Percentiles rank a stretch among this genome's conserved stretches.
Evolutionary conservation across 1,140 invertebrate species (phyloP).

Genomic region (Aphelenchoides avenae): DNA sequence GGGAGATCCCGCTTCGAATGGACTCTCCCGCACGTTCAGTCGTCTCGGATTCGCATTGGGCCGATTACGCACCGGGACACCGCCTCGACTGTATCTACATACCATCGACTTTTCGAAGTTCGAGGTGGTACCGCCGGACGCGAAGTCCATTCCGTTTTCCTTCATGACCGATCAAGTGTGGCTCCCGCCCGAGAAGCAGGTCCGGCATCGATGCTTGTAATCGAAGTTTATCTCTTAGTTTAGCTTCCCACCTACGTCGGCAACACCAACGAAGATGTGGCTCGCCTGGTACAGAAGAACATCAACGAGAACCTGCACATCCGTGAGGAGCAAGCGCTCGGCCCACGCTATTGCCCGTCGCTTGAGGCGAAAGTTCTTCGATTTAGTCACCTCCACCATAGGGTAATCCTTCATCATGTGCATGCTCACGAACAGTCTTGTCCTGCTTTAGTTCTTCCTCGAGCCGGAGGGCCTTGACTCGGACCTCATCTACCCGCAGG

Average conservation of each 20-base stretch:
- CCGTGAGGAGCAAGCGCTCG: constrained; percentile 68
- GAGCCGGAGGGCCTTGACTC: constrained; percentile 83
- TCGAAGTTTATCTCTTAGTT: constrained; percentile 6
- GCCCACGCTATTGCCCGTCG: constrained; percentile 82
- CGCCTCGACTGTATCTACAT: constrained; percentile 72
- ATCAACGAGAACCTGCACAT: constrained; percentile 73
- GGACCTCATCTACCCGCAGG: constrained; percentile 79
- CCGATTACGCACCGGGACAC: constrained; percentile 85
- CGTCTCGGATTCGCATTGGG: constrained; percentile 65
- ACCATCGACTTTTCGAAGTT: constrained; percentile 70
- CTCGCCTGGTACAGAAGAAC: constrained; percentile 73
- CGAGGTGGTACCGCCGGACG: constrained; percentile 27
- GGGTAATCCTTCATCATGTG: no score
- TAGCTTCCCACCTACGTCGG: constrained; percentile 53
- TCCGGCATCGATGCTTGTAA: no score
- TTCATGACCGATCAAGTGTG: constrained; percentile 78
- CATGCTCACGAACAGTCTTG: constrained; percentile 6
- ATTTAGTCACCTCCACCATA: constrained; percentile 71
- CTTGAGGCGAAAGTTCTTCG: constrained; percentile 82
- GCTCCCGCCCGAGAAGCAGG: constrained; percentile 63
- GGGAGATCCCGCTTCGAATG: constrained; percentile 77
- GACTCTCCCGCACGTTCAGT: neutral
- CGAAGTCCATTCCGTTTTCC: constrained; percentile 63
- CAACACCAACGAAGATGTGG: constrained; percentile 68
- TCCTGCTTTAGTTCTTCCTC: constrained; percentile 71